Evolutionary conservation across 2,797 vertebrate genomes (phyloP).

Genomic region (Gymnothorax javanicus): DNA sequence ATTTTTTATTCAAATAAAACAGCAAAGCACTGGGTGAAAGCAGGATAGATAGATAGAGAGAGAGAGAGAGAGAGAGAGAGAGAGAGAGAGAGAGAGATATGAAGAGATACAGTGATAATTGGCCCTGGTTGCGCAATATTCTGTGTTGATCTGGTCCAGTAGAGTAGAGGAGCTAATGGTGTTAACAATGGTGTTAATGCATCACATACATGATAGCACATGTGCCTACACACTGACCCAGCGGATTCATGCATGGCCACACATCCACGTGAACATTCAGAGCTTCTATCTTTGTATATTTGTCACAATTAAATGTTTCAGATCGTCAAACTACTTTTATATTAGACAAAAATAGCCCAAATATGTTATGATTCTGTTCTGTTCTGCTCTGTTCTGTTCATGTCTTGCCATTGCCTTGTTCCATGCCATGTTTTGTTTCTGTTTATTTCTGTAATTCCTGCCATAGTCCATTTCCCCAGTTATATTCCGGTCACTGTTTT

Average conservation of each 20-base stretch:
- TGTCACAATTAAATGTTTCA: too few relatives aligned
- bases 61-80: not conserved
- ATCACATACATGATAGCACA: not conserved
- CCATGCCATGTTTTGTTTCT: too few relatives aligned
- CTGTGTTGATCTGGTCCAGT: not conserved
- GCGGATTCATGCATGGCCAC: not conserved
- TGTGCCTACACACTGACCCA: not conserved
- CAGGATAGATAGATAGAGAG: not conserved
- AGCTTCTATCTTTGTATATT: too few relatives aligned
- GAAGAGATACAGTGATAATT: not conserved
- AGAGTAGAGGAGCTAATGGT: not conserved
- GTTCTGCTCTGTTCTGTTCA: too few relatives aligned
- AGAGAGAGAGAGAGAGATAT: not conserved
- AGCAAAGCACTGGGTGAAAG: not conserved
- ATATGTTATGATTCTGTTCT: too few relatives aligned
- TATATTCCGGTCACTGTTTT: too few relatives aligned
- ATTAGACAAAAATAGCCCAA: too few relatives aligned
- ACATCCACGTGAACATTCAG: not conserved
- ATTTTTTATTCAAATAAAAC: not conserved
- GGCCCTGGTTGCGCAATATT: not conserved
- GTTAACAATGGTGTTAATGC: not conserved
- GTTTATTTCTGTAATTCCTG: too few relatives aligned
- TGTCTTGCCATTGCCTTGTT: too few relatives aligned
- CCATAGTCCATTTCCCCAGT: too few relatives aligned
- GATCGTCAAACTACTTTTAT: too few relatives aligned